Conservation (phyloP, 2,888 invertebrate genomes). For the Ophion ventricosus region DNA sequence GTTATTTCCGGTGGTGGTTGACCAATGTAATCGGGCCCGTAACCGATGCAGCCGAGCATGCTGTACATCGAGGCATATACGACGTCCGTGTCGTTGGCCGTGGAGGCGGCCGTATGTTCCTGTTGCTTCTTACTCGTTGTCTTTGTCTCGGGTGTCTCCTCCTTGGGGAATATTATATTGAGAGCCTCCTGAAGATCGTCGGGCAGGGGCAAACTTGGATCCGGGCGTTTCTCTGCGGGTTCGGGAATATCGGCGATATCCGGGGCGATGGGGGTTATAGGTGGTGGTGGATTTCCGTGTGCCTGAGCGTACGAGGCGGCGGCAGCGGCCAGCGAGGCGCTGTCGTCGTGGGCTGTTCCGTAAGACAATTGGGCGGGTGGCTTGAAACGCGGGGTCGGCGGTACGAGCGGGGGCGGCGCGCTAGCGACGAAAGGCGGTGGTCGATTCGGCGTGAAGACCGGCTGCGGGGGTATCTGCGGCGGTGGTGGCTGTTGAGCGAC, state of each 20-base stretch:
- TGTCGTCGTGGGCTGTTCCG: conserved; percentile 69
- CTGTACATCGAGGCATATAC: conserved; percentile 82
- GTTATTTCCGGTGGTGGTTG: conserved; percentile 81
- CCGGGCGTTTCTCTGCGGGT: conserved; percentile 82
- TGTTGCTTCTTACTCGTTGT: conserved; percentile 72
- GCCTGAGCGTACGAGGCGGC: conserved; percentile 69
- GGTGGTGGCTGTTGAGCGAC: conserved; percentile 36
- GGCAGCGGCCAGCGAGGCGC: conserved; percentile 61
- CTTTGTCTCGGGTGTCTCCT: conserved; percentile 78
- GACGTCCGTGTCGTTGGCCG: conserved; percentile 74
- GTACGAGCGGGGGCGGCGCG: conserved; percentile 75
- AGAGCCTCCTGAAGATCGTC: conserved; percentile 88
- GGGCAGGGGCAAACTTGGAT: conserved; percentile 84
- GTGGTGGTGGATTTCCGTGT: conserved; percentile 79
- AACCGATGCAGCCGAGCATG: conserved; percentile 79
- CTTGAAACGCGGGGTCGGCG: conserved; percentile 65
- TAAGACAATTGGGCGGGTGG: conserved; percentile 70
- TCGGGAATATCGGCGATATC: conserved; percentile 79
- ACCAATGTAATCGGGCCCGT: conserved; percentile 82
- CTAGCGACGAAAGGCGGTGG: conserved; percentile 77
- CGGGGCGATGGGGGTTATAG: conserved; percentile 71
- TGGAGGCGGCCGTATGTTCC: neutral
- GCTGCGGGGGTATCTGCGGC: conserved; percentile 15
- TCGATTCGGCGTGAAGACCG: conserved; percentile 73
- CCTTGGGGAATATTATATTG: conserved; percentile 87